phyloP scores from a whole-genome alignment of 2,888 invertebrate species.

The Selenia dentaria region DNA sequence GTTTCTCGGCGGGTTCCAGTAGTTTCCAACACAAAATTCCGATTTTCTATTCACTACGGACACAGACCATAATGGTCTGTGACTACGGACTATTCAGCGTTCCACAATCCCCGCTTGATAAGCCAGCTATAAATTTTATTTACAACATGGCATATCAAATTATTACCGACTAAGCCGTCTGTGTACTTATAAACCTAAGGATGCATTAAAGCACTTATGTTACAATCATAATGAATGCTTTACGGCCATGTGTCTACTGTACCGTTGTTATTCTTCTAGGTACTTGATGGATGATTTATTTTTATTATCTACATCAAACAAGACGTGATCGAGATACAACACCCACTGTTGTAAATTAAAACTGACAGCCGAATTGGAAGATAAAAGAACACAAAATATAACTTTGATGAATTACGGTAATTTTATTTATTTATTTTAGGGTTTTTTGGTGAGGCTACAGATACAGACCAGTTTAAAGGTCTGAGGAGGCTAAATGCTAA shows the following conservation, averaged over 20 bases:
- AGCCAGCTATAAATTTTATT: conserved; percentile 18
- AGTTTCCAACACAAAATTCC: conserved; percentile 39
- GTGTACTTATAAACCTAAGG: no score
- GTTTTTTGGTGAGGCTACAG: background rate
- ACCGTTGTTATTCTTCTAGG: conserved; percentile 25
- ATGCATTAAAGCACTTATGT: conserved; percentile 20
- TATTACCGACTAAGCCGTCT: conserved; percentile 17
- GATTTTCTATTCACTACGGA: conserved; percentile 21
- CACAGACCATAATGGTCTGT: no score
- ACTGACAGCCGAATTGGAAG: conserved; percentile 40
- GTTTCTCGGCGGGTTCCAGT: conserved; percentile 52
- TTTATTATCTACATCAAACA: conserved; percentile 45
- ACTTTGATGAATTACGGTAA: conserved; percentile 51
- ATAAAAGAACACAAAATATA: conserved; percentile 51
- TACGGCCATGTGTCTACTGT: conserved; percentile 30
- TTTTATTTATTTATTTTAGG: conserved; percentile 37
- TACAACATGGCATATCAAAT: conserved; percentile 21
- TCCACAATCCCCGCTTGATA: conserved; percentile 5
- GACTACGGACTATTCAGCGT: conserved; percentile 18
- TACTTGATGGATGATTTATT: conserved; percentile 53
- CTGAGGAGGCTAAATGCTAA: conserved; percentile 5
- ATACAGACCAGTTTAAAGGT: no score
- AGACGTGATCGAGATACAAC: conserved; percentile 24
- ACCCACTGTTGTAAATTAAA: conserved; percentile 28
- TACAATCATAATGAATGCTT: conserved; percentile 28